Percentiles rank a stretch among this genome's conserved stretches.
Conservation (phyloP, 2,797 vertebrate genomes). For the Sebastes minor region DNA sequence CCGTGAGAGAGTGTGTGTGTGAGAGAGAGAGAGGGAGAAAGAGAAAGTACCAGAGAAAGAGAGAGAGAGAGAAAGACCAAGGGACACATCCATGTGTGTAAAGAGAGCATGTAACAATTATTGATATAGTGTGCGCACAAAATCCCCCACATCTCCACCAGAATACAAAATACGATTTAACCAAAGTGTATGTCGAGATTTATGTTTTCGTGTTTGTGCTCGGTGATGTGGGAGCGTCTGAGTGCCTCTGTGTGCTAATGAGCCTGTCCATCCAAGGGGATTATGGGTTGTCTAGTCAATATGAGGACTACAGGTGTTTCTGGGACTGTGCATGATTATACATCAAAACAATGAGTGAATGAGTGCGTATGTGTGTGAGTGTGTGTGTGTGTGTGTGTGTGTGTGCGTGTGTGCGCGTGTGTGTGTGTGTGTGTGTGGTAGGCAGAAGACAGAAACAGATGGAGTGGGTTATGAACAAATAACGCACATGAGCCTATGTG, state of each 20-base stretch:
- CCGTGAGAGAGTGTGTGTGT: neutral
- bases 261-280: conserved; percentile 53
- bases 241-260: conserved; percentile 44
- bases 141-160: conserved; percentile 13
- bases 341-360: conserved; percentile 33
- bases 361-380: neutral
- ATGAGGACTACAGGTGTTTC: conserved; percentile 57
- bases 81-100: neutral
- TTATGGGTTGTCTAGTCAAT: conserved; percentile 48
- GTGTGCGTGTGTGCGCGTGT: neutral
- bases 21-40: neutral
- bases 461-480: conserved; percentile 66
- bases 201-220: conserved; percentile 31
- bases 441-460: conserved; percentile 59
- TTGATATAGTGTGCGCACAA: neutral
- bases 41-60: neutral
- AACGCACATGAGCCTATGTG: conserved; percentile 47
- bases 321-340: conserved; percentile 37
- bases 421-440: neutral
- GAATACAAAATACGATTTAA: conserved; percentile 16
- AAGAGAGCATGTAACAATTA: conserved; percentile 36
- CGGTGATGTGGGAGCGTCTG: conserved; percentile 22
- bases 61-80: neutral
- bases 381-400: neutral
- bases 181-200: conserved; percentile 1